Base-by-base conservation (phyloP, 1,140 invertebrate species). In the Penaeus vannamei region DNA sequence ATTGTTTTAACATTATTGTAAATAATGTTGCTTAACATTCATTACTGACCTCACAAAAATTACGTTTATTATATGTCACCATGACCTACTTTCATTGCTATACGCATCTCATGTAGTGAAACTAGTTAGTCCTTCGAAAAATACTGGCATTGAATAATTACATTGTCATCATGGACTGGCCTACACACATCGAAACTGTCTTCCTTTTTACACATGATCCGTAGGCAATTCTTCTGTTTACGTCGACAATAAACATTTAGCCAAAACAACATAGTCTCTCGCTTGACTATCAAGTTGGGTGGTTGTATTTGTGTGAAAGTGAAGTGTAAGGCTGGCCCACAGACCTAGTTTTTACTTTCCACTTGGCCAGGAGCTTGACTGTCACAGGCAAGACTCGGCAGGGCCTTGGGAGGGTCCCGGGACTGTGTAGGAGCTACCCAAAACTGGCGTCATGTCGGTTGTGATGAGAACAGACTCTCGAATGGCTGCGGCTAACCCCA, bases 271-370 rank as follows among this genome's bases (percentile, higher is more conserved):
- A 84, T 84, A 88, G 81, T 46, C 86, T 23, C 80, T 88, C 87
- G 80, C 69, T 60, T 88, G 69, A 88, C 81, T 72, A 61, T 23
- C 42, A 88, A 84, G 87, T 84, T 88, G 87, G 87, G 87, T 84
- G 87, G 87, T 84, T 89, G 87, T 89, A 80, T 89, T 79, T 85
- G 87, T 88, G 87, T 89, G 87, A 89, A 89, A 89, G 87, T 89
- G 87, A 89, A 89, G 87, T 89, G 87, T 89, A 53, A 84, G 69
- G 72, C 64, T 89, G 87, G 87, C 87, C 87, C 82, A 89, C 26
- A 89, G 87, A 89, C 87, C 87, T 79, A 89, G 82, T 89, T 89
- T 89, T 89, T 89, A 77, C 87, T 84, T 89, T 89, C 82, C 81
- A 62, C 87, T 64, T 89, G 82, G 82, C 87, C 87, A 89, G 79